Evolutionary conservation across 2,888 invertebrate species (phyloP).

Genomic region (Hololepta plana): DNA sequence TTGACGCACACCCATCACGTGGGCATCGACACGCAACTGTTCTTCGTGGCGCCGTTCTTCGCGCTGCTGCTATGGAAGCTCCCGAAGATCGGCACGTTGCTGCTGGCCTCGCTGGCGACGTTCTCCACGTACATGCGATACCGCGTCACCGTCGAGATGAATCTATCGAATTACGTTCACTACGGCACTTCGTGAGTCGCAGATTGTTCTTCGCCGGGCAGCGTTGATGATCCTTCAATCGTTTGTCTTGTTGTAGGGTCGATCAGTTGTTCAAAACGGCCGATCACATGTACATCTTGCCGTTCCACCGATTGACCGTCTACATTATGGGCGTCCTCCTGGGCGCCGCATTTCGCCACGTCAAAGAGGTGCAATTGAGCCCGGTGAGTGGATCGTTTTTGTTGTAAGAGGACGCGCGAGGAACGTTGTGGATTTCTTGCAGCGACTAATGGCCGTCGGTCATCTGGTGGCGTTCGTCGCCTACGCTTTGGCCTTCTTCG

Average conservation of each 20-base stretch:
- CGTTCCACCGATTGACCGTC: slow-evolving; percentile 44
- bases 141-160: slow-evolving; percentile 38
- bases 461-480: slow-evolving; percentile 35
- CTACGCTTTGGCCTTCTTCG: slow-evolving; percentile 38
- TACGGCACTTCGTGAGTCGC: slow-evolving; percentile 47
- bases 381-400: slow-evolving; percentile 26
- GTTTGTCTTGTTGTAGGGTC: slow-evolving; percentile 28
- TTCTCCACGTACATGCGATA: slow-evolving; percentile 41
- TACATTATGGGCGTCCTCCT: slow-evolving; percentile 48
- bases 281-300: slow-evolving; percentile 47
- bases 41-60: slow-evolving; percentile 40
- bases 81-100: slow-evolving; percentile 33
- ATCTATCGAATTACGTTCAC: slow-evolving; percentile 45
- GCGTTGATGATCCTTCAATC: slow-evolving; percentile 2
- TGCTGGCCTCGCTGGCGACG: slow-evolving; percentile 29
- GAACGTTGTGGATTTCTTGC: background rate
- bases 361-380: slow-evolving; percentile 26
- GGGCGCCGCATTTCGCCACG: slow-evolving; percentile 36
- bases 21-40: slow-evolving; percentile 52
- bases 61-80: slow-evolving; percentile 39
- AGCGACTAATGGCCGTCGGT: slow-evolving; percentile 27
- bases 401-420: too few species aligned
- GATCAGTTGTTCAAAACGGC: slow-evolving; percentile 47
- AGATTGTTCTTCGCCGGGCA: background rate
- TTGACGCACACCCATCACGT: slow-evolving; percentile 53